Evolutionary conservation across 2,797 vertebrate genomes (phyloP).

Genomic region (Argya squamiceps): DNA sequence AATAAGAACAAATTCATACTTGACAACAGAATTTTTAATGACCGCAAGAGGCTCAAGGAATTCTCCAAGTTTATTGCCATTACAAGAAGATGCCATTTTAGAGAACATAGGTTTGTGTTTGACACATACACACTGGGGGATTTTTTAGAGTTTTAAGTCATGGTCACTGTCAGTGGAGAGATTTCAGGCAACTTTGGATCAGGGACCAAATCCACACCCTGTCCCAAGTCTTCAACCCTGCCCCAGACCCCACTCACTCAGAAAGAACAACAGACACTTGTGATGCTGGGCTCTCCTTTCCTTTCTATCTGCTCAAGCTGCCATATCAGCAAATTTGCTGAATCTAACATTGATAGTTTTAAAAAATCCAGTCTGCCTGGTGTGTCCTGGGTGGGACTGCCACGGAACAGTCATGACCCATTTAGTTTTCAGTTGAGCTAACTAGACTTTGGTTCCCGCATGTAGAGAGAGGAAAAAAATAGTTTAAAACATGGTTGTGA

Average conservation of each 20-base stretch:
- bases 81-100: background rate
- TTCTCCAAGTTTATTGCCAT: background rate
- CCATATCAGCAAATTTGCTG: background rate
- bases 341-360: background rate
- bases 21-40: background rate
- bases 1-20: background rate
- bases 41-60: rapidly evolving
- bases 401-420: background rate
- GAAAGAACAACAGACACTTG: background rate
- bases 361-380: background rate
- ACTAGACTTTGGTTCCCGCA: background rate
- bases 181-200: background rate
- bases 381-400: background rate
- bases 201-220: background rate
- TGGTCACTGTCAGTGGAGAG: background rate
- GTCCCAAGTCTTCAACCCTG: background rate
- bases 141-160: background rate
- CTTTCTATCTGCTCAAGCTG: background rate
- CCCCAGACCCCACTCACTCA: rapidly evolving
- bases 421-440: background rate
- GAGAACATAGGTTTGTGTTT: background rate
- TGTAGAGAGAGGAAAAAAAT: background rate
- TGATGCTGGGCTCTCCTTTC: background rate
- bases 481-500: background rate
- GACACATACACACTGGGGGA: background rate